A percentile compares a stretch with the other conserved stretches of the same genome.
phyloP scores from a whole-genome alignment of 1,140 invertebrate genomes.

The Meloidogyne floridensis region DNA sequence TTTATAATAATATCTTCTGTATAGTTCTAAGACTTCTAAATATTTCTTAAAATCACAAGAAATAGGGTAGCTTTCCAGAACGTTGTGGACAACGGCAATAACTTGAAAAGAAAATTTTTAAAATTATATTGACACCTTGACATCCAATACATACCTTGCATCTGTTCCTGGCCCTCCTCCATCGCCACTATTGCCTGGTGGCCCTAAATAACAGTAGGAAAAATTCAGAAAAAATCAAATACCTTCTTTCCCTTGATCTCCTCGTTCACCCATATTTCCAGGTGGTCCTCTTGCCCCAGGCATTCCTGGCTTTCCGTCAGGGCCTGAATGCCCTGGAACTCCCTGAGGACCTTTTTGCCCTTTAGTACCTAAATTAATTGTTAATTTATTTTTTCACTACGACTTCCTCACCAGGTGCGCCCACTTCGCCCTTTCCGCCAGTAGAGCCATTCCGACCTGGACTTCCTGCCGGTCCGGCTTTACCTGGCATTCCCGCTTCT shows the following conservation, averaged over 20 bases:
- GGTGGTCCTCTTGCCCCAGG: slow-evolving; percentile 1
- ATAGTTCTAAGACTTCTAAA: no score
- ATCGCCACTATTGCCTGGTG: slow-evolving; percentile 17
- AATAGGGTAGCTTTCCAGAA: slow-evolving; percentile 18
- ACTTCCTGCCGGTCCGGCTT: slow-evolving; percentile 22
- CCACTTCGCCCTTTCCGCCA: slow-evolving; percentile 26
- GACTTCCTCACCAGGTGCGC: slow-evolving; percentile 20
- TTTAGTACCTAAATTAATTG: slow-evolving; percentile 19
- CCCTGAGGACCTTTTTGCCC: slow-evolving; percentile 24
- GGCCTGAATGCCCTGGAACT: slow-evolving; percentile 18
- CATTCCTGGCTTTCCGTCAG: slow-evolving; percentile 32
- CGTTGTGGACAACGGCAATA: slow-evolving; percentile 30
- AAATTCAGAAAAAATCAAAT: background rate
- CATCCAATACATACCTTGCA: slow-evolving; percentile 2
- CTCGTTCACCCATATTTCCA: slow-evolving; percentile 22
- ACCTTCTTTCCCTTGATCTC: slow-evolving; percentile 26
- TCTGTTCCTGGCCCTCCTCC: slow-evolving; percentile 33
- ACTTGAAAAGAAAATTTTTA: background rate
- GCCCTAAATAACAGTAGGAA: background rate
- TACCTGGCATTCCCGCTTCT: slow-evolving; percentile 19
- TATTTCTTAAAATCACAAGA: background rate
- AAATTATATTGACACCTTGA: background rate
- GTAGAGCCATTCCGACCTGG: slow-evolving; percentile 24
- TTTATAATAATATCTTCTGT: no score
- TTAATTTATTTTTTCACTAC: background rate